Base-by-base conservation (phyloP, 2,888 invertebrate genomes). In the Lordiphosa andalusiaca region DNA sequence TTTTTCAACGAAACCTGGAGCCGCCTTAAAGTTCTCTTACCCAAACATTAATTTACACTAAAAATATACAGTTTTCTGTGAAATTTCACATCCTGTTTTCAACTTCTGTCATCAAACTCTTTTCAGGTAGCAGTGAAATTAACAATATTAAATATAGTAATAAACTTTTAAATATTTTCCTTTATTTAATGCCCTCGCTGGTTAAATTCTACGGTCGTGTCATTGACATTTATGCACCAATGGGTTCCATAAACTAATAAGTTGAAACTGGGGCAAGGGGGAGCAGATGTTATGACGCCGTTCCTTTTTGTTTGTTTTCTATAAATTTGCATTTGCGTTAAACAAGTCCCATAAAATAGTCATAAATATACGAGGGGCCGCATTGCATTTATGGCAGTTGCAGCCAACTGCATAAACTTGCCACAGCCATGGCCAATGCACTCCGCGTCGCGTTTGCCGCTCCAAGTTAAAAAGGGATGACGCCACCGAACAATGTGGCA, bases 371-470 rank as follows among this genome's bases (percentile, higher is more conserved):
- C 65, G 46, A 62, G 84, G 30, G 77, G 71, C 78, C 78, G 70
- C 84, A 76, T 81, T 84, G 81, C 85, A 85, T 83, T 78, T 83
- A 85, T 84, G 84, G 77, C 84, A 72, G 56, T 71, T 80, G 83
- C 85, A 82, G 83, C 59, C 59, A 48, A 69, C 76, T 64, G 61
- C 69, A 76, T 84, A 84, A 71, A 78, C 63, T 81, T 80, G 69
- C 66, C 77, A 78, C 80, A 42, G 53, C 48, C 70, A 53, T 46
- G 83, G 80, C 75, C 85, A 85, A 71, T 84, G 85, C 76, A 84
- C 76, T 76, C 69, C 63, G 9, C 7, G 30, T 30, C 7, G 30
- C 75, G 60, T 50, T 50, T 33, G 66, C 54, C 37, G 39, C 9
- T 33, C n/a, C 19, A 63, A 53, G 57, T 36, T 25, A 58, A 58